Evolutionary conservation across 2,113 vertebrate species (phyloP), one percentile per base, ranked within the genome.

Genomic region (Corvus moneduloides): DNA sequence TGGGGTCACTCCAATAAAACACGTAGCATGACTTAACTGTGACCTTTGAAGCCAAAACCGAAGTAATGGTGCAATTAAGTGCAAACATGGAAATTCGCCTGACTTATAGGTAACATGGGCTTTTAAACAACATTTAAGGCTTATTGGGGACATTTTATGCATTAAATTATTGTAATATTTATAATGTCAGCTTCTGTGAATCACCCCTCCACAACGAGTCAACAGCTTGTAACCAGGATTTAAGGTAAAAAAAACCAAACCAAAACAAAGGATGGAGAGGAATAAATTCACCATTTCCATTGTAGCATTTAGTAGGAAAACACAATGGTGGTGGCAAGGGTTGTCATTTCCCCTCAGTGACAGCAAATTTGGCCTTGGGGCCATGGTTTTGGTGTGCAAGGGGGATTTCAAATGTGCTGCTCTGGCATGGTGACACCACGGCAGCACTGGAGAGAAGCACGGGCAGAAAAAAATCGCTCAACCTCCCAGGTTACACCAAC

Each of bases 1-100:
- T 98, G 97, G 98, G 97, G 98, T 98, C 97, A 98, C 98, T 97
- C 97, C 96, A 96, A 97, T 96, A 89, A 97, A 97, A 97, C 95
- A 96, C 75, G 84, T 96, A 95, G 96, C 96, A 89, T 89, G 95
- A 97, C 93, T 96, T 87, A 97, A 97, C 97, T 96, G 97, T 98
- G 97, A 98, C 95, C 93, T 97, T 93, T 93, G 95, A 98, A 98
- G 97, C 96, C 97, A 97, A 96, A 97, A 97, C 96, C 87, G 92
- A 96, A 98, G 94, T 97, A 96, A 93, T 91, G 78, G 89, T 93
- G 96, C 56, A 87, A 95, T 95, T 81, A 88, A 97, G 97, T 97
- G 96, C 97, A 98, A 98, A 97, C 94, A 95, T 93, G 94, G 96
- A 97, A 92, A 97, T 96, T 91, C 91, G 93, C 95, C 92, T 97